Percentiles rank a stretch among this genome's conserved stretches.
Evolutionary conservation across 1,140 invertebrate genomes (phyloP).

Genomic region (Ectropis grisescens): DNA sequence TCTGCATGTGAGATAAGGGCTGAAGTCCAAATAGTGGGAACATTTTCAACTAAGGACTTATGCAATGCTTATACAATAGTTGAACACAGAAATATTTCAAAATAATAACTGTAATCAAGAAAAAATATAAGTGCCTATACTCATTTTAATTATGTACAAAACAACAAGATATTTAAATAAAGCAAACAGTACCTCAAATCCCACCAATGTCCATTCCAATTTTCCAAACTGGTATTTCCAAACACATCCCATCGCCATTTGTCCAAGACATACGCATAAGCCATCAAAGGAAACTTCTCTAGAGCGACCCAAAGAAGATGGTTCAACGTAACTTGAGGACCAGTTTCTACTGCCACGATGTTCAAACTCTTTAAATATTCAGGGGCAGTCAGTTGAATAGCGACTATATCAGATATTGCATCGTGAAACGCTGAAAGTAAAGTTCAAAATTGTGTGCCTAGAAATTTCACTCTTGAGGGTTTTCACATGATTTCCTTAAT

Average conservation of each 20-base stretch:
- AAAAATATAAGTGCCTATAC: no score
- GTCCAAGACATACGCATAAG: slow-evolving; percentile 71
- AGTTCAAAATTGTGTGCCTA: no score
- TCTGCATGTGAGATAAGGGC: no score
- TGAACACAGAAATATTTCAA: no score
- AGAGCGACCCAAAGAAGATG: slow-evolving; percentile 74
- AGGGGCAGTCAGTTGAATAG: slow-evolving; percentile 73
- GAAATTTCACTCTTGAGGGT: no score
- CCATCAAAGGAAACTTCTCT: slow-evolving; percentile 75
- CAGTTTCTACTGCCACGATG: slow-evolving; percentile 36
- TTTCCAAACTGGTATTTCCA: slow-evolving; percentile 46
- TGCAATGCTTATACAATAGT: no score
- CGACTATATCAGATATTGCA: slow-evolving; percentile 77
- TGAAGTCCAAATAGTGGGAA: no score
- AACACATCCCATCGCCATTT: slow-evolving; percentile 75
- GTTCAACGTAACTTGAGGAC: slow-evolving; percentile 69
- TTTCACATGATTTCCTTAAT: slow-evolving; percentile 3
- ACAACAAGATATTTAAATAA: no score
- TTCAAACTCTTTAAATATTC: slow-evolving; percentile 69
- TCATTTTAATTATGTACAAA: no score
- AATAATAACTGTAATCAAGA: no score
- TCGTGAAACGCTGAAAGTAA: slow-evolving; percentile 75
- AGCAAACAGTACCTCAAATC: slow-evolving; percentile 72
- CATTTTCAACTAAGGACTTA: no score
- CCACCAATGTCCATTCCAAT: slow-evolving; percentile 77